A percentile compares a stretch with the other conserved stretches of the same genome.
Evolutionary conservation across 2,888 invertebrate species (phyloP).

Genomic region (Crioceris asparagi): DNA sequence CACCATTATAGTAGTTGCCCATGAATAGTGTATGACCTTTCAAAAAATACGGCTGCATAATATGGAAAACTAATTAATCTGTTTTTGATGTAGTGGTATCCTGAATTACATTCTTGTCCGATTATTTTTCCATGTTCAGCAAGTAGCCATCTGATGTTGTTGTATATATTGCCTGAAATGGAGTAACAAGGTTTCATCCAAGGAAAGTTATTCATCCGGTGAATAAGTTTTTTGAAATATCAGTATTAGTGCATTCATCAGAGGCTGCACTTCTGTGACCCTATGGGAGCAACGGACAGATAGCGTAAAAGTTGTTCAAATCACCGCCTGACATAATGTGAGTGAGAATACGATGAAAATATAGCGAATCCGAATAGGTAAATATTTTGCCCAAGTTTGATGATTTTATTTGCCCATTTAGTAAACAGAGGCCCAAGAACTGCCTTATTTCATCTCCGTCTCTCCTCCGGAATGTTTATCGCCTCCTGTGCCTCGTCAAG

Average conservation of each 20-base stretch:
- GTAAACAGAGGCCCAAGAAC: conserved; percentile 12
- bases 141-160: conserved; percentile 2
- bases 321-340: conserved; percentile 7
- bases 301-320: conserved; percentile 11
- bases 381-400: conserved; percentile 6
- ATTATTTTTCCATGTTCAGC: not conserved
- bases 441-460: conserved; percentile 9
- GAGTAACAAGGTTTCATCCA: not conserved
- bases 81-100: not conserved
- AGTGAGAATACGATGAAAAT: conserved; percentile 8
- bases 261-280: conserved; percentile 6
- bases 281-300: not conserved
- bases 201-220: not conserved
- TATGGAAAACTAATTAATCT: not conserved
- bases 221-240: not conserved
- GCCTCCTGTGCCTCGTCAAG: not conserved
- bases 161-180: not conserved
- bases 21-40: conserved; percentile 4
- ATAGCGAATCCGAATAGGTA: conserved; percentile 4
- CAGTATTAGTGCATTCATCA: conserved; percentile 3
- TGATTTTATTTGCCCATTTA: conserved; percentile 9
- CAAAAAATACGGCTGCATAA: conserved; percentile 1
- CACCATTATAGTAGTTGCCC: conserved; percentile 4
- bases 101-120: not conserved
- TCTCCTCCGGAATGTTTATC: not conserved